Base-by-base conservation (phyloP, 1,140 invertebrate species). In the Drosophila dunni region DNA sequence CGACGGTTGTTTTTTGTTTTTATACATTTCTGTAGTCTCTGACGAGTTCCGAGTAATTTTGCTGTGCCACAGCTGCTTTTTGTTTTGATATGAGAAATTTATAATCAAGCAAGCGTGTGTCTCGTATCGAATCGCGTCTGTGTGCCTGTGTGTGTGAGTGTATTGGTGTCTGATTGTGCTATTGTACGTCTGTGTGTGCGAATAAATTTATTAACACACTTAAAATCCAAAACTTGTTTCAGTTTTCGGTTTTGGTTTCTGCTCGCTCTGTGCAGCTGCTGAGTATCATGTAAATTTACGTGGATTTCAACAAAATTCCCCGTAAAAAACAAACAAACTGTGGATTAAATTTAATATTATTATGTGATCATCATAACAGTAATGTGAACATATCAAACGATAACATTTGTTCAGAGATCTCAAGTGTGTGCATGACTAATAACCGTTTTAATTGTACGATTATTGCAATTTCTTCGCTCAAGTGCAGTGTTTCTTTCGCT, bases 31-130 rank as follows among this genome's bases (percentile, higher is more conserved):
- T n/a, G n/a, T n/a, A 46, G 63, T 67, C 63, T 50, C 60, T 56
- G 44, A 73, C 50, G 56, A 70, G 53, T 82, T 70, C 57, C 64
- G 57, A 64, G 50, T 67, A 83, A 64, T 64, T 75, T 75, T 75
- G 54, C 50, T 72, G 63, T 65, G 42, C 46, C 75, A 80, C 82
- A 88, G 84, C 84, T 88, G 84, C 80, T 88, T 88, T 88, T 88
- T 88, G 84, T 88, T 88, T 84, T 88, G 84, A 81, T 88, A 79
- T 64, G 68, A 54, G 76, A 77, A 82, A 88, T 82, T 40, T 66
- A 72, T 69, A 79, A 75, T 86, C 79, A 85, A 76, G 71, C 65
- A 61, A 73, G 10, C 51, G 44, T 56, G 58, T 45, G 24, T 60
- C 40, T 42, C 24, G 40, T 11, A 42, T 42, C 11, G 10, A 42